Evolutionary conservation across 35 echinoderm and acorn worm species (phyloP), one percentile per base, ranked within the genome.

Genomic region (Holothuria glaberrima): DNA sequence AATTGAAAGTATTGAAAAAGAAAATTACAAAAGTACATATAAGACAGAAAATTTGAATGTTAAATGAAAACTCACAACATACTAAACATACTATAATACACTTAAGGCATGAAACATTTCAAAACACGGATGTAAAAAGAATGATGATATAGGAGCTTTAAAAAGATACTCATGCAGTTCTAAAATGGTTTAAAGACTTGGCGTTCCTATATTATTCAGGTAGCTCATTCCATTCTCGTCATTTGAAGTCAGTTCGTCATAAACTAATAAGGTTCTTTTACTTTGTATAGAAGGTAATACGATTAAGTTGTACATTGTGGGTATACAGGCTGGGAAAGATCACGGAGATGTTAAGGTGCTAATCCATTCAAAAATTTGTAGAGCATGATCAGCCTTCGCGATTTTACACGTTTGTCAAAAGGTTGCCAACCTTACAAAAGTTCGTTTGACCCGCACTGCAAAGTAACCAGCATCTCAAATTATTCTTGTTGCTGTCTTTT

Each of bases 321-420:
- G 63, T 66, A 19, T 66, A 66, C n/a, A n/a, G n/a, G n/a, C 63
- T 66, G 63, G 21, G 21, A 66, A 66, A 66, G 63, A 66, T 66
- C 63, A 66, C 63, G 12, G 63, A 66, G 63, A 66, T 66, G 21
- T 29, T 66, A 19, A 66, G 63, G 63, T 17, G 63, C 63, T 66
- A 66, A 66, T 66, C 63, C 63, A 66, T 66, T 66, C 63, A 66
- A 66, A 66, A 9, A 66, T 66, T 66, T 66, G 28, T 66, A 66
- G 21, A 66, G 63, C 63, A 66, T 66, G 63, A 66, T 66, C 63
- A 66, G 21, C 63, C 63, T 66, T 12, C 63, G 63, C 12, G 63
- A 9, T 66, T 66, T 66, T 66, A 66, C 21, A 19, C 63, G 63
- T 21, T 66, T 66, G 63, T 66, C 63, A 19, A 66, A 66, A 29